Conservation (phyloP, 2,888 invertebrate species). For the Spialia ferax region DNA sequence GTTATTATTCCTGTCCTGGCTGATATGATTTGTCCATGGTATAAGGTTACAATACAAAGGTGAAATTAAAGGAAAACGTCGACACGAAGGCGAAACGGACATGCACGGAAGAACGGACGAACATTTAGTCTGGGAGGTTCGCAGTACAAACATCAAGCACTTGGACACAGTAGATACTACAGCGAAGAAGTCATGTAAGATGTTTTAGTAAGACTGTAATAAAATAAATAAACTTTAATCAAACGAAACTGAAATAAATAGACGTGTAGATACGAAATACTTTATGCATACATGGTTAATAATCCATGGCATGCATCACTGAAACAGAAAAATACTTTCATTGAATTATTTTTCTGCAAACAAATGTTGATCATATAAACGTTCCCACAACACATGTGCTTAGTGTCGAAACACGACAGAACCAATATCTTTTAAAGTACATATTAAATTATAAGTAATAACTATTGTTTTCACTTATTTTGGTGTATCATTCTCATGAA, state of each 20-base stretch:
- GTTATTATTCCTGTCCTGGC: no score
- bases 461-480: no score
- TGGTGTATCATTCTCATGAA: background rate
- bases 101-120: slow-evolving; percentile 10
- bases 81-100: slow-evolving; percentile 18
- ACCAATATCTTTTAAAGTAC: no score
- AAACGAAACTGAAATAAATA: slow-evolving; percentile 19
- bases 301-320: slow-evolving; percentile 35
- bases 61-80: background rate
- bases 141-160: slow-evolving; percentile 26
- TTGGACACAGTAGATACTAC: slow-evolving; percentile 13
- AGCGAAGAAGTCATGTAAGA: slow-evolving; percentile 5
- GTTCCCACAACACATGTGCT: no score
- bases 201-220: slow-evolving; percentile 9
- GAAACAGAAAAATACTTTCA: slow-evolving; percentile 29
- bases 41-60: slow-evolving; percentile 1
- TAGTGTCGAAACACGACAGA: no score
- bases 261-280: slow-evolving; percentile 22
- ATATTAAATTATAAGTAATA: no score
- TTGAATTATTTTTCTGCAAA: slow-evolving; percentile 23
- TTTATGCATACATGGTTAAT: slow-evolving; percentile 32
- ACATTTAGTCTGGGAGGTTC: slow-evolving; percentile 3
- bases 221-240: slow-evolving; percentile 1
- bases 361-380: background rate
- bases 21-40: no score